Base-by-base conservation (phyloP, 2,113 vertebrate species). In the Dendrocopos noguchii region DNA sequence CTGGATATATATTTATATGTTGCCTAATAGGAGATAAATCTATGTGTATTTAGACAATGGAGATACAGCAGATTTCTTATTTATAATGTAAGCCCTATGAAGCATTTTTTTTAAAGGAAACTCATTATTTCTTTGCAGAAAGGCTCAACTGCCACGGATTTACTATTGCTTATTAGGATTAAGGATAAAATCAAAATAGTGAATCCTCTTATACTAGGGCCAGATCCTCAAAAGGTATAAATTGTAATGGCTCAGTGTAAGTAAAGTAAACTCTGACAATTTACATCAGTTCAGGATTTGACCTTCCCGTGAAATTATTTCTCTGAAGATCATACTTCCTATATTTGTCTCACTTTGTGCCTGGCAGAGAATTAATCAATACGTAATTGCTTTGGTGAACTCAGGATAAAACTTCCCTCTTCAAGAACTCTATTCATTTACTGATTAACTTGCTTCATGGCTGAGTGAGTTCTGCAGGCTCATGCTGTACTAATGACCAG, bases 371-470 rank as follows among this genome's bases (percentile, higher is more conserved):
- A 92, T 94, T 95, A 94, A 95, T 97, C 93, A 95, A 92, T 74
- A 95, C 75, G n/a, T 91, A 95, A 96, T 96, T 95, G 92, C 92
- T 89, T 95, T 94, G 86, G 84, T 91, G 92, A 97, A 88, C 88
- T 95, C 84, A 64, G 87, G 90, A 94, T 91, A 95, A 95, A 95
- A 96, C 77, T 95, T 88, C 64, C 36, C 82, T 93, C 90, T 87
- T 96, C 79, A 90, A 75, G 96, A 96, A 82, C 80, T 92, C 92
- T 87, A 75, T 96, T 96, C 94, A 91, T 95, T 96, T 97, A 96
- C 95, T 97, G 94, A 97, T 97, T 97, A 97, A 97, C 97, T 95
- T 95, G 85, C 93, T 97, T 97, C 95, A 96, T 92, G 96, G 96
- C 91, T 94, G 96, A 97, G 94, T 96, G 95, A 90, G 87, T 94